Base-by-base conservation (phyloP, 2,797 vertebrate genomes). In the Synanceia verrucosa region DNA sequence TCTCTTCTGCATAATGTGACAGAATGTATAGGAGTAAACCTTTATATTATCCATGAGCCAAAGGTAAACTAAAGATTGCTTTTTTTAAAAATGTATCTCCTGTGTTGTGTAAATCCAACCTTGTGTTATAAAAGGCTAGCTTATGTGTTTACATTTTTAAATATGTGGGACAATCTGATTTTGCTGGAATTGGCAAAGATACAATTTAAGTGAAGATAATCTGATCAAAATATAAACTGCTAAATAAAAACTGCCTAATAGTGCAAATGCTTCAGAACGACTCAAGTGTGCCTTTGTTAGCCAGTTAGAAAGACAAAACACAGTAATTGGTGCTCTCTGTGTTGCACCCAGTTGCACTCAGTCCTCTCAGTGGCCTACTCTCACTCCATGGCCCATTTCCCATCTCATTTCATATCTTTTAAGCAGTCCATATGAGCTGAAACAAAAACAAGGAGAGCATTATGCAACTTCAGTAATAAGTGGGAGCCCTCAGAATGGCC, bases 321-420 rank as follows among this genome's bases (percentile, higher is more conserved):
- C 73, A 64, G 70, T 84, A 89, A 89, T 84, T 82, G 79, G 71
- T 69, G 48, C 69, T 73, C 34, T 84, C 37, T 44, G 23, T 58
- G 58, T 69, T 75, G 73, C 63, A 85, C 67, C 70, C 76, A 86
- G 81, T 90, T 90, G 84, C 66, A 73, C 76, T 71, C 31, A 19
- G 78, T 76, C 70, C 76, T 81, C 61, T 81, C 64, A 19, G 65
- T 57, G 72, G 81, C 77, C 86, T 68, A 60, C 59, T 59, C 65
- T 71, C 65, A 56, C 68, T 73, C 66, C 64, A 60, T 43, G 70
- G 65, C 75, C 82, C 70, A 86, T 84, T 91, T 91, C 85, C 85
- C 81, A 77, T 81, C 81, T 85, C 80, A 75, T 81, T 86, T 89
- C 73, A 80, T 78, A 84, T 81, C 70, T 83, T 39, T 73, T 70